A percentile compares a stretch with the other conserved stretches of the same genome.
These are phyloP conservation scores for Rhinatrema bivittatum DNA, from an alignment of 2,797 vertebrate species.

Conservation along the genomic window DNA sequence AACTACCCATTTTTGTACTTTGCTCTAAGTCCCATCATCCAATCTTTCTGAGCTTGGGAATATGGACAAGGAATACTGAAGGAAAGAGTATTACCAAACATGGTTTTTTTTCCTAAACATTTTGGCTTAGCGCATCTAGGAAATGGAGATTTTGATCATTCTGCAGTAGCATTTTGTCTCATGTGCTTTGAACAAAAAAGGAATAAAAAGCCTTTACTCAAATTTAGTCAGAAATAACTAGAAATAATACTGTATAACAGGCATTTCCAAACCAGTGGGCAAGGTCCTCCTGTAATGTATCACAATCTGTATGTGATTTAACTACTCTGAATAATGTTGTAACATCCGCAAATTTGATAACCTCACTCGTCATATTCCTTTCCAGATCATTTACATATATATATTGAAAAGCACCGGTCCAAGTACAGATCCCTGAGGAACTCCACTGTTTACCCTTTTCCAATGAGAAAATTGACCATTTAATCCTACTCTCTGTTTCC, in stretches of 20 bases:
- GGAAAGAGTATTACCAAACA: background rate
- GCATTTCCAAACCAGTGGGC: too few relatives aligned
- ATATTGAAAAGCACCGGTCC: too few relatives aligned
- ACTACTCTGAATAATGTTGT: too few relatives aligned
- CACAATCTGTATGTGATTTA: too few relatives aligned
- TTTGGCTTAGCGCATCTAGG: background rate
- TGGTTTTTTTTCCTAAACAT: background rate
- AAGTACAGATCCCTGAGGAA: too few relatives aligned
- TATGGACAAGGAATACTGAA: background rate
- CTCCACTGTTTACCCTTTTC: too few relatives aligned
- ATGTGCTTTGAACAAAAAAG: background rate
- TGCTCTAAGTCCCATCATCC: constrained; percentile 2
- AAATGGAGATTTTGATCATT: background rate
- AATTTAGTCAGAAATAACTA: background rate
- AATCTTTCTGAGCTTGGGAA: accelerated
- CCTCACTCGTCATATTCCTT: too few relatives aligned
- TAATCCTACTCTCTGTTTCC: too few relatives aligned
- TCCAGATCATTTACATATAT: too few relatives aligned
- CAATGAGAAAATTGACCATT: too few relatives aligned
- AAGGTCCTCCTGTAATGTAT: too few relatives aligned
- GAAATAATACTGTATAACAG: background rate
- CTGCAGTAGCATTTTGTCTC: background rate
- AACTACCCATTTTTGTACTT: background rate
- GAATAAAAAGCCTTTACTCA: background rate
- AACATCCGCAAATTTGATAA: too few relatives aligned